These are phyloP conservation scores for Papilio gigon DNA, from an alignment of 2,888 invertebrate species.

Conservation along the genomic window DNA sequence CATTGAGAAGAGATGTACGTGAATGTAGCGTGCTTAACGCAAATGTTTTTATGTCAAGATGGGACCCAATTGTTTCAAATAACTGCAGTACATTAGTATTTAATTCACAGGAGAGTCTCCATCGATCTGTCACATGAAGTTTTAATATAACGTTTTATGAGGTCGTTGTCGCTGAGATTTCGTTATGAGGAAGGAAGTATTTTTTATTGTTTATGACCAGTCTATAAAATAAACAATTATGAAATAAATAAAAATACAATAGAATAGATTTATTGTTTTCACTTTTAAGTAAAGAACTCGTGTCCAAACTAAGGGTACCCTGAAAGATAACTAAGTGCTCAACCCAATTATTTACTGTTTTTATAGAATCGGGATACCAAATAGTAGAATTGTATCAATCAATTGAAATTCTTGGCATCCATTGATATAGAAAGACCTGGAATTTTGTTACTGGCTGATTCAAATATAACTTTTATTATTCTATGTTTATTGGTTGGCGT, in stretches of 20 bases:
- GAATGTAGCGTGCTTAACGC: neutral
- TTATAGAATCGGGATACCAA: too few species aligned
- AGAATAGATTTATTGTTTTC: too few species aligned
- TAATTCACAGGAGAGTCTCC: neutral
- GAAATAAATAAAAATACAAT: too few species aligned
- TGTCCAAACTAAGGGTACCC: too few species aligned
- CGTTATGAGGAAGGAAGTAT: neutral
- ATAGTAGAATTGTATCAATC: neutral
- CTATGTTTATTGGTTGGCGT: neutral
- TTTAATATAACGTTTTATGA: neutral
- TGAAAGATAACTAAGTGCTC: too few species aligned
- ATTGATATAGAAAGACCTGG: neutral
- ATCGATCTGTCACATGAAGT: neutral
- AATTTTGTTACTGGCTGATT: neutral
- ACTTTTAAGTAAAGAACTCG: too few species aligned
- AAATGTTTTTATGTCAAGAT: neutral
- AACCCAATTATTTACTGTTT: too few species aligned
- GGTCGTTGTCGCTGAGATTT: slow-evolving; percentile 1
- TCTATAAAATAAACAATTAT: too few species aligned
- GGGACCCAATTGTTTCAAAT: neutral
- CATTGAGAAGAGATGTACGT: neutral
- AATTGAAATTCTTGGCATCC: slow-evolving; percentile 8
- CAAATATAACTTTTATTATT: slow-evolving; percentile 11
- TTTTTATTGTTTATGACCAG: too few species aligned
- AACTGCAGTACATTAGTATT: neutral